Conservation (phyloP, 2,888 invertebrate genomes). For the Hirtodrosophila alboralis region DNA sequence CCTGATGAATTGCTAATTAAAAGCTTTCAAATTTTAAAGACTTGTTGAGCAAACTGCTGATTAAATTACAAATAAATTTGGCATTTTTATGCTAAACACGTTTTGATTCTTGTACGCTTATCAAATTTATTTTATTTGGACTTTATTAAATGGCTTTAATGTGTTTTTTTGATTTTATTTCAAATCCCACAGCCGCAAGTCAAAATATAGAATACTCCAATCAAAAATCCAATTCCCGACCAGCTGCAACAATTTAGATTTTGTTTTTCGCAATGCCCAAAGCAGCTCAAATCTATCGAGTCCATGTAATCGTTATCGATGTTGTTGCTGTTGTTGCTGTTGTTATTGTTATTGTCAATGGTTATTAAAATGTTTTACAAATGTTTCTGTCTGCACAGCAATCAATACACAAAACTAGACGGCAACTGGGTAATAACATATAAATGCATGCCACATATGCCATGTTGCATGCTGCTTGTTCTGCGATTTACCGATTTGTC, state of each 20-base stretch:
- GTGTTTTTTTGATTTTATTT: conserved; percentile 3
- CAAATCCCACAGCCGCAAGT: conserved; percentile 3
- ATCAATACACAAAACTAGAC: conserved; percentile 46
- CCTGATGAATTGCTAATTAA: conserved; percentile 19
- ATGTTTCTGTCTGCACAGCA: conserved; percentile 68
- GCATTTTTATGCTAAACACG: conserved; percentile 40
- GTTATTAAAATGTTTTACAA: conserved; percentile 79
- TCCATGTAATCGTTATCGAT: conserved; percentile 33
- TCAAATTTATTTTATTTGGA: conserved; percentile 11
- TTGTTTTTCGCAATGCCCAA: conserved; percentile 36
- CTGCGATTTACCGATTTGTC: conserved; percentile 29
- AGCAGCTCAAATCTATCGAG: conserved; percentile 22
- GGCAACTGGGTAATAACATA: conserved; percentile 51
- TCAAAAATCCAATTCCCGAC: conserved; percentile 26
- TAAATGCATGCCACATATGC: conserved; percentile 61
- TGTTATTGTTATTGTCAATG: conserved; percentile 62
- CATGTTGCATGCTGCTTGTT: conserved; percentile 33
- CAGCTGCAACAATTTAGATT: conserved; percentile 48
- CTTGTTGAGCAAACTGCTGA: conserved; percentile 6
- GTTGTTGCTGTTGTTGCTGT: conserved; percentile 28
- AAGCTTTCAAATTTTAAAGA: conserved; percentile 1
- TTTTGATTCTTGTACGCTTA: conserved; percentile 21
- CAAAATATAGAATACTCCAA: conserved; percentile 30
- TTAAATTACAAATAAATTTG: conserved; percentile 11
- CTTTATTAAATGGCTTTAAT: conserved; percentile 32